phyloP scores from a whole-genome alignment of 1,140 invertebrate species.

The Formica exsecta region DNA sequence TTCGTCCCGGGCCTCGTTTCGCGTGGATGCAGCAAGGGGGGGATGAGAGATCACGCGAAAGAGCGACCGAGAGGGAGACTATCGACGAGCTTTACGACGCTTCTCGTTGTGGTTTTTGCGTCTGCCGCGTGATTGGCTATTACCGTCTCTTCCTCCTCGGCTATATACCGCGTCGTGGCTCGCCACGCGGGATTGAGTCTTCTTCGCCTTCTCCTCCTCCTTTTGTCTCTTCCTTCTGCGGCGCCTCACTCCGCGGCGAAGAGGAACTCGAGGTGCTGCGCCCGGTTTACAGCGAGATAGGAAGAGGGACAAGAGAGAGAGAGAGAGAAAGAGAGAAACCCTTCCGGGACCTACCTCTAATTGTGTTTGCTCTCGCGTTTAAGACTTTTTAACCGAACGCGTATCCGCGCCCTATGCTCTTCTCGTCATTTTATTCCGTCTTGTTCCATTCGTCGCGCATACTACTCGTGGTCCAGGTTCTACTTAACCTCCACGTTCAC shows the following conservation, averaged over 20 bases:
- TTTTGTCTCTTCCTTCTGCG: slow-evolving; percentile 64
- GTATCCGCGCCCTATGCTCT: slow-evolving; percentile 12
- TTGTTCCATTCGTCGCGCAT: slow-evolving; percentile 52
- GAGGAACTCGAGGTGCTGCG: slow-evolving; percentile 36
- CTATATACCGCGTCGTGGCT: slow-evolving; percentile 75
- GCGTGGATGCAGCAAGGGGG: slow-evolving; percentile 44
- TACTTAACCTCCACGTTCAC: slow-evolving; percentile 41
- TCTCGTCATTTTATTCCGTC: slow-evolving; percentile 39
- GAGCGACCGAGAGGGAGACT: slow-evolving; percentile 42
- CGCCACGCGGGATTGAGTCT: slow-evolving; percentile 82
- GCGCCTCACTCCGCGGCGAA: slow-evolving; percentile 48
- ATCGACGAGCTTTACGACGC: slow-evolving; percentile 82
- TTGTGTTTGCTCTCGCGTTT: slow-evolving; percentile 82
- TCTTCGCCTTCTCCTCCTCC: slow-evolving; percentile 76
- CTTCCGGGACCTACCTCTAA: slow-evolving; percentile 78
- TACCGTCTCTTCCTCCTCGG: slow-evolving; percentile 82
- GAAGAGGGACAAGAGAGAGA: slow-evolving; percentile 13
- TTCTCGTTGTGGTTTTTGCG: slow-evolving; percentile 82
- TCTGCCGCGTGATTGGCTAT: slow-evolving; percentile 85
- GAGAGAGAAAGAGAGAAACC: slow-evolving; percentile 67
- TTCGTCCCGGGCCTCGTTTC: slow-evolving; percentile 66
- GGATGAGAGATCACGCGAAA: slow-evolving; percentile 24
- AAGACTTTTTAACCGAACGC: slow-evolving; percentile 76
- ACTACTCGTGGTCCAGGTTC: slow-evolving; percentile 17
- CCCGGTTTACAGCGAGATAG: slow-evolving; percentile 22